Conservation (phyloP, 2,888 invertebrate genomes). For the Dynastes maya region DNA sequence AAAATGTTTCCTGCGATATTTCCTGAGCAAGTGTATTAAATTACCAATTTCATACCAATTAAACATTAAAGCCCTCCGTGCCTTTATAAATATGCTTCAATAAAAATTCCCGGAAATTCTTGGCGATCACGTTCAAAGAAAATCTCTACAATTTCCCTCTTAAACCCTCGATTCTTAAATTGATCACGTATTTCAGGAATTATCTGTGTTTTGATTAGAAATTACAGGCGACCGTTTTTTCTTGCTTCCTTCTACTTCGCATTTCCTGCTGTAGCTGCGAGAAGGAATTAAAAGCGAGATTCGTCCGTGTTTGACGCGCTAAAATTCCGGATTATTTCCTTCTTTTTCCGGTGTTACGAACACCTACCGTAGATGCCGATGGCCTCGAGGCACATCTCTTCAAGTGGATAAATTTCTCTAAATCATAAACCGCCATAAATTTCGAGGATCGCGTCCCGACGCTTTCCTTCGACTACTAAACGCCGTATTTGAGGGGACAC, state of each 20-base stretch:
- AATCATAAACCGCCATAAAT: constrained; percentile 55
- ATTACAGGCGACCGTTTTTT: constrained; percentile 10
- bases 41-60: constrained; percentile 7
- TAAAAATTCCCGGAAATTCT: constrained; percentile 17
- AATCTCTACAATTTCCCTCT: constrained; percentile 40
- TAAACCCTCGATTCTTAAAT: constrained; percentile 38
- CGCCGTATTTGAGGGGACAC: constrained; percentile 54
- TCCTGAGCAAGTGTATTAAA: constrained; percentile 5
- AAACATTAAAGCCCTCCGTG: neutral
- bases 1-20: neutral
- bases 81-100: constrained; percentile 27
- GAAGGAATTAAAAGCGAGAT: constrained; percentile 23
- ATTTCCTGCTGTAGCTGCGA: neutral
- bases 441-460: constrained; percentile 48
- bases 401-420: constrained; percentile 53
- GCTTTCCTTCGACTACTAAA: constrained; percentile 49
- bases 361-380: constrained; percentile 9
- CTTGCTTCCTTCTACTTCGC: neutral
- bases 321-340: constrained; percentile 34
- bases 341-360: constrained; percentile 26
- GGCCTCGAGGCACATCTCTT: constrained; percentile 6
- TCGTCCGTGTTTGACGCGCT: neutral
- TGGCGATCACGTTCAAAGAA: constrained; percentile 40
- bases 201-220: constrained; percentile 43
- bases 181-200: constrained; percentile 40